A percentile compares a stretch with the other conserved stretches of the same genome.
phyloP scores from a whole-genome alignment of 2,888 invertebrate genomes.

The Cheilosia impressa region DNA sequence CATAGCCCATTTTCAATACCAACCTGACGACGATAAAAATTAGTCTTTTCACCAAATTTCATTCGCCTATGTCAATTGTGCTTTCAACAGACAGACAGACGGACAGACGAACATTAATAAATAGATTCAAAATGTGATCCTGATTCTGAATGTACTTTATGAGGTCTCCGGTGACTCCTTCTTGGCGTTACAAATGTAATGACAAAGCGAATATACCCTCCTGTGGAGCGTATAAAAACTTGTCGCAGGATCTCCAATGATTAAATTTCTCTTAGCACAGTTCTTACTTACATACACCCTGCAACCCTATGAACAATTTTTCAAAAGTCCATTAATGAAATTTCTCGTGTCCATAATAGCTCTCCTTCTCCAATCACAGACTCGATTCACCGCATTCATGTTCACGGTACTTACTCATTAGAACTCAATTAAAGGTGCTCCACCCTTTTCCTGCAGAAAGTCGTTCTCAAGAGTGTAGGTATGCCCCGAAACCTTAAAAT shows the following conservation, averaged over 20 bases:
- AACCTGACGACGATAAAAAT: no score
- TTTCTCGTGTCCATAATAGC: neutral
- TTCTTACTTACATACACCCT: neutral
- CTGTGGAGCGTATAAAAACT: no score
- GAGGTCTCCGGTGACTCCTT: no score
- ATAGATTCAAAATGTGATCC: no score
- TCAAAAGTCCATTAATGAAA: neutral
- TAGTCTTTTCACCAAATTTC: no score
- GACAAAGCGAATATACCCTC: no score
- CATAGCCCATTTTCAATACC: no score
- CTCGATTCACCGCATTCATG: neutral
- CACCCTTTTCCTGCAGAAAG: neutral
- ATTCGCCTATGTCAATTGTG: no score
- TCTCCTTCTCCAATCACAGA: neutral
- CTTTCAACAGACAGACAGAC: no score
- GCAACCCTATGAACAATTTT: neutral
- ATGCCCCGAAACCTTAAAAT: neutral
- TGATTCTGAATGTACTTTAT: no score
- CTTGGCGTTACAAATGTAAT: no score
- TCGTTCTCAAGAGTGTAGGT: constrained; percentile 6
- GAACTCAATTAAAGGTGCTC: constrained; percentile 39
- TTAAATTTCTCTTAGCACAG: constrained; percentile 7
- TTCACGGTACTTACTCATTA: constrained; percentile 20
- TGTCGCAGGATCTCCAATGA: neutral
- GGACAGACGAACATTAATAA: no score